Evolutionary conservation across 1,140 invertebrate species (phyloP), one percentile per base, ranked within the genome.

Genomic region (Camponotus floridanus): DNA sequence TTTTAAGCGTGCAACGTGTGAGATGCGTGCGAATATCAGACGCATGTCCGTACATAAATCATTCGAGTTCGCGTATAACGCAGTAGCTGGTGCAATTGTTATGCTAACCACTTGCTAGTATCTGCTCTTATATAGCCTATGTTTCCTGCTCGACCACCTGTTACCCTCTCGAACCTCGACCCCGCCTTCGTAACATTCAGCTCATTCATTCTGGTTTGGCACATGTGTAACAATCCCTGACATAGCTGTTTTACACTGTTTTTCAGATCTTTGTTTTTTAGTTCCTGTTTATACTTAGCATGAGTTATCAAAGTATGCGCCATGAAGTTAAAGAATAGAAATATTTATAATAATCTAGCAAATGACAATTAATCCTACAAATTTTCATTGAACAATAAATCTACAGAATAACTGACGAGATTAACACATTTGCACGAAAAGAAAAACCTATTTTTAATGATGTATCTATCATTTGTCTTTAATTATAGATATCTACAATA

Each of bases 141-240:
- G 92, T 94, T 94, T 94, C 93, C 93, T 93, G 92, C 91, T 91
- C 93, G 92, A 94, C 94, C 94, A 94, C 93, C 94, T 94, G 94
- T 94, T 94, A 94, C 94, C 93, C 91, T 91, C 93, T 93, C 91
- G 91, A 92, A 92, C 91, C 91, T 86, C 88, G 59, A 89, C 80
- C 86, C 88, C 86, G 65, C 76, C 39, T 64, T 65, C 81, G 71
- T 70, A 83, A 78, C 84, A 88, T 89, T 88, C 83, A 73, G 68
- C 84, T 89, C 87, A 73, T 89, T 88, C 84, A 88, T 89, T 76
- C 71, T 78, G 84, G 70, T 89, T 89, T 71, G 84, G 87, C 88
- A 89, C 84, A 61, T 86, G 79, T 67, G 85, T 88, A 89, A 86
- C 88, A 86, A 85, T 71, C 68, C 67, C 42, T 83, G 39, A 71